Evolutionary conservation across 64 coral and sea anemone genomes (phyloP).

Genomic region (Stylophora pistillata): DNA sequence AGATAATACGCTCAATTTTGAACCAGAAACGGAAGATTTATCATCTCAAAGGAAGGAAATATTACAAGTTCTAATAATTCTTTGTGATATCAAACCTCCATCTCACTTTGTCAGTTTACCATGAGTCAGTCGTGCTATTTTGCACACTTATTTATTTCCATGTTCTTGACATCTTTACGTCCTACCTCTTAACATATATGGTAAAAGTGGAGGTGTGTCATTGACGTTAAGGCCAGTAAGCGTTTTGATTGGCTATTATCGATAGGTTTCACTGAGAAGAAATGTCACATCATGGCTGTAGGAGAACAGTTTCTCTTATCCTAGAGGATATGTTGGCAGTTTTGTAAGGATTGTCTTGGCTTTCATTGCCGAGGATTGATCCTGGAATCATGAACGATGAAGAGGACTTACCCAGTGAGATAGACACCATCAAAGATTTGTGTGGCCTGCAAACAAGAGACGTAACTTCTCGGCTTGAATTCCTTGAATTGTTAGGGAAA

Average conservation of each 20-base stretch:
- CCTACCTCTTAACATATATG: conserved; percentile 62
- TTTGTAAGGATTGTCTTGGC: conserved; percentile 31
- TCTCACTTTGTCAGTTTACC: neutral
- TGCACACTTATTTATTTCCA: neutral
- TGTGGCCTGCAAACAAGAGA: conserved; percentile 81
- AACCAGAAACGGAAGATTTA: neutral
- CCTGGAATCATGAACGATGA: conserved; percentile 89
- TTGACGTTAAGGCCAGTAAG: conserved; percentile 51
- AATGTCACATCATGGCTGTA: conserved; percentile 62
- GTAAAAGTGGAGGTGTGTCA: conserved; percentile 85
- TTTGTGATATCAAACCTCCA: neutral
- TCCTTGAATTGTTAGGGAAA: conserved; percentile 72
- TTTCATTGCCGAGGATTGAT: conserved; percentile 29
- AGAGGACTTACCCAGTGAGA: conserved; percentile 77
- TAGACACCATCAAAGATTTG: conserved; percentile 75
- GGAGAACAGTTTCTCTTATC: neutral
- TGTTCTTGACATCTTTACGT: neutral
- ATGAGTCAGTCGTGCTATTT: neutral
- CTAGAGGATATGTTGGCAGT: conserved; percentile 10
- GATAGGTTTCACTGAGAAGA: conserved; percentile 8
- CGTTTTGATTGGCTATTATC: conserved; percentile 66
- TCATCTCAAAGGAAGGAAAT: neutral
- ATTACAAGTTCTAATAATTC: neutral
- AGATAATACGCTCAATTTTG: neutral
- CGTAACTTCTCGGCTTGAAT: conserved; percentile 62